Conservation (phyloP, 2,113 vertebrate species). For the Hipposideros armiger region DNA sequence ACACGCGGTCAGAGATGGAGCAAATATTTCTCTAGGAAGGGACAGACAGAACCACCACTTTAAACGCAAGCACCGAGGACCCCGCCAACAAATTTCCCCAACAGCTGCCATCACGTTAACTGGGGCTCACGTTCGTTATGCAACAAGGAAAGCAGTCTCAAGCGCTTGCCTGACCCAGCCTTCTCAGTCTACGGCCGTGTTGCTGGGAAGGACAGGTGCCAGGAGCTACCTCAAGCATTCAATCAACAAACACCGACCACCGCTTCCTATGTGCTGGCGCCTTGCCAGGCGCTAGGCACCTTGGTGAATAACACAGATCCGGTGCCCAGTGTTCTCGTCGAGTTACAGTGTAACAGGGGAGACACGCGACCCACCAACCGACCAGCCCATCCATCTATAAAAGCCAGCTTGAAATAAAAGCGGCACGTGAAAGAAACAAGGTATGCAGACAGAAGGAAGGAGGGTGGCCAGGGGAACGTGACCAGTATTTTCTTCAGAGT, state of each 20-base stretch:
- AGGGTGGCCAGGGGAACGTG: rapidly evolving
- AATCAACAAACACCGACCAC: background rate
- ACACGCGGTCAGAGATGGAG: conserved; percentile 41
- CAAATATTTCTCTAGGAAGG: conserved; percentile 51
- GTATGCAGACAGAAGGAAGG: rapidly evolving
- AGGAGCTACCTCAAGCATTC: background rate
- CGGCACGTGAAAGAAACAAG: background rate
- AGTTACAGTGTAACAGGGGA: background rate
- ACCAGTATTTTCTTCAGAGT: background rate
- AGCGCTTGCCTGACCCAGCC: background rate
- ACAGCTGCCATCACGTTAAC: background rate
- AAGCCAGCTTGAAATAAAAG: background rate
- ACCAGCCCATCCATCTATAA: rapidly evolving
- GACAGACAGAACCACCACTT: background rate
- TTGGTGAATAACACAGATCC: rapidly evolving
- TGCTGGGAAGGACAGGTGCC: background rate
- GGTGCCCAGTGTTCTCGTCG: rapidly evolving
- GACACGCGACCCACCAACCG: rapidly evolving
- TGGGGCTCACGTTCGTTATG: background rate
- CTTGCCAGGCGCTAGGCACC: rapidly evolving
- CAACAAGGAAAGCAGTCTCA: no score
- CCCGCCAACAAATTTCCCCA: background rate
- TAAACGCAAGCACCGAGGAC: background rate
- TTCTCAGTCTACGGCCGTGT: rapidly evolving
- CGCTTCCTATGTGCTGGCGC: rapidly evolving